Base-by-base conservation (phyloP, 2,888 invertebrate species). In the Dastarcus helophoroides region DNA sequence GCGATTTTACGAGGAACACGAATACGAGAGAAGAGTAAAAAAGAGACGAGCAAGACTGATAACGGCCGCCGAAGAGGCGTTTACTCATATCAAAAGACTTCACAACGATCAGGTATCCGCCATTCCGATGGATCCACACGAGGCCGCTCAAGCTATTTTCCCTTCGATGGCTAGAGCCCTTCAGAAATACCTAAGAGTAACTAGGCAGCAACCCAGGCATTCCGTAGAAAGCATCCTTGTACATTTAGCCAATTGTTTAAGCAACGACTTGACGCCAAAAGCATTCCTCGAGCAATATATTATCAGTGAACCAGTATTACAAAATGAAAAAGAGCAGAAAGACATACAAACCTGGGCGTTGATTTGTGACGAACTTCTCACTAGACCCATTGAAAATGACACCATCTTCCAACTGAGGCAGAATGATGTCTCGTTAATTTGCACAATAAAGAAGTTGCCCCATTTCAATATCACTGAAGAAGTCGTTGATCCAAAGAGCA, bases 61-160 rank as follows among this genome's bases (percentile, higher is more conserved):
- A 32, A 83, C 88, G 2, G 91, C 95, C 1, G 85, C 94, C 0
- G 97, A 98, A 60, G 97, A 98, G 54, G 94, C 97, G 1, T 98
- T 98, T 60, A 91, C 94, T 7, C 95, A 97, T 54, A 91, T 98
- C 41, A 83, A 89, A 50, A 70, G 94, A 19, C 73, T 93, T 38
- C 65, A 75, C 41, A 71, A 74, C 36, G 76, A 74, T 43, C 68
- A 73, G 31, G 76, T 81, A 15, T 79, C 86, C 0, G 82, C 86
- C 0, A 75, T 83, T 36, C 82, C 85, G 0, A 79, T 98, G 68
- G 91, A 94, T 53, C 84, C 95, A 0, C 78, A 88, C 48, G 95
- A 95, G 64, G 95, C 97, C 3, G 97, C 97, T 0, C 90, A 93
- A 58, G 91, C 95, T 0, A 90, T 98, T 32, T 97, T 98, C 56